Evolutionary conservation across 2,888 invertebrate species (phyloP).

Genomic region (Drosophila austrosaltans): DNA sequence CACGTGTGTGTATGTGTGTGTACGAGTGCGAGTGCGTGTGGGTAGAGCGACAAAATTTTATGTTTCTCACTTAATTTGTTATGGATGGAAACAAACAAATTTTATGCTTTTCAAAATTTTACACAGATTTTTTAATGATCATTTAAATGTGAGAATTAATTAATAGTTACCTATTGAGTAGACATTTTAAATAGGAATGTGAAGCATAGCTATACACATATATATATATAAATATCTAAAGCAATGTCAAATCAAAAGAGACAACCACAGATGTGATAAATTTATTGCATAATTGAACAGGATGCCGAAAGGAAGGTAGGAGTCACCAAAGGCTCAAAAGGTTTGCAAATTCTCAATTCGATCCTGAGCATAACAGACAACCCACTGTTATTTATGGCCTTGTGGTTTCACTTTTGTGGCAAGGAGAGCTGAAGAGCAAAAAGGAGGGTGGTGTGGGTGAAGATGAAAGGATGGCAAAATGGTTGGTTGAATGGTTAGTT

Average conservation of each 20-base stretch:
- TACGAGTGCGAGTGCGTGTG: conserved; percentile 41
- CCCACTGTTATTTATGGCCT: conserved; percentile 17
- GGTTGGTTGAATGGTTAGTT: conserved; percentile 25
- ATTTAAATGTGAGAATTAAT: conserved; percentile 61
- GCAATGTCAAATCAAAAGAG: conserved; percentile 30
- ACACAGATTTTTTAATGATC: conserved; percentile 64
- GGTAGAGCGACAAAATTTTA: conserved; percentile 60
- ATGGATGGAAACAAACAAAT: conserved; percentile 66
- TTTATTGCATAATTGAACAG: conserved; percentile 79
- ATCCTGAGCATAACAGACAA: conserved; percentile 1
- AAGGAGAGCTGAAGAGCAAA: background rate
- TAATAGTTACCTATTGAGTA: conserved; percentile 24
- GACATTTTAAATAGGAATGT: conserved; percentile 24
- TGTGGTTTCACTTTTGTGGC: conserved; percentile 7
- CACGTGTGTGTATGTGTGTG: conserved; percentile 16
- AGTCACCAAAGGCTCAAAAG: conserved; percentile 52
- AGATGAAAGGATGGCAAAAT: background rate
- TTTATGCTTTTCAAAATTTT: conserved; percentile 50
- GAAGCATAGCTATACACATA: conserved; percentile 23
- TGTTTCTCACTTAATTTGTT: conserved; percentile 78
- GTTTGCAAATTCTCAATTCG: conserved; percentile 61
- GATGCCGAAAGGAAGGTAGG: conserved; percentile 35
- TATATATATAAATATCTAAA: conserved; percentile 50
- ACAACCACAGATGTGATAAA: conserved; percentile 63
- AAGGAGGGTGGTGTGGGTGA: background rate